phyloP scores from a whole-genome alignment of 2,113 vertebrate genomes.

The Bostrychus sinensis region DNA sequence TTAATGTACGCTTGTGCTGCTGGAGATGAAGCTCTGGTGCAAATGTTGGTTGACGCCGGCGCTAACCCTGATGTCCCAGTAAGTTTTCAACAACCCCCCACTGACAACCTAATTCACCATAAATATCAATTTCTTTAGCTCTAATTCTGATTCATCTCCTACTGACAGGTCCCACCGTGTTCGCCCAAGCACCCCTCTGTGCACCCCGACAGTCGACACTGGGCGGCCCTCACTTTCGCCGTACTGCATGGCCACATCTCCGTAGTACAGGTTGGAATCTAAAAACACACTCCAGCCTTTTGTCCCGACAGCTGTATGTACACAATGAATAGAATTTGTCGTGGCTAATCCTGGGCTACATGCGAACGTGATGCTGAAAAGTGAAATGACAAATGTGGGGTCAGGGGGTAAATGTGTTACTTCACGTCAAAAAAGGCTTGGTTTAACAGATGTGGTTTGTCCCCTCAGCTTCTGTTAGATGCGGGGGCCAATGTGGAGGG shows the following conservation, averaged over 20 bases:
- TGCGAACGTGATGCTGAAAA: constrained; percentile 15
- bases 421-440: constrained; percentile 35
- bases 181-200: constrained; percentile 88
- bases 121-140: not conserved
- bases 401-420: constrained; percentile 16
- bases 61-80: constrained; percentile 87
- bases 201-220: constrained; percentile 95
- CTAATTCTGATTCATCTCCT: constrained; percentile 14
- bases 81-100: constrained; percentile 39
- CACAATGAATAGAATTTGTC: not conserved
- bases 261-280: constrained; percentile 89
- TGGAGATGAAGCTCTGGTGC: constrained; percentile 97
- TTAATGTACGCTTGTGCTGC: constrained; percentile 97
- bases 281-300: not conserved
- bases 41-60: constrained; percentile 96
- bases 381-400: constrained; percentile 39
- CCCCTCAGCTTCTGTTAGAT: constrained; percentile 89
- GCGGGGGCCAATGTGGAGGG: constrained; percentile 95
- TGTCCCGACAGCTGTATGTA: not conserved
- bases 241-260: constrained; percentile 96
- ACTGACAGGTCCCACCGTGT: constrained; percentile 85
- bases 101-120: constrained; percentile 18
- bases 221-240: constrained; percentile 92
- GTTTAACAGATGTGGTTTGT: constrained; percentile 43
- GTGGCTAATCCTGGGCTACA: not conserved